Conservation (phyloP, 2,797 vertebrate genomes). For the Crocodylus rhombifer region DNA sequence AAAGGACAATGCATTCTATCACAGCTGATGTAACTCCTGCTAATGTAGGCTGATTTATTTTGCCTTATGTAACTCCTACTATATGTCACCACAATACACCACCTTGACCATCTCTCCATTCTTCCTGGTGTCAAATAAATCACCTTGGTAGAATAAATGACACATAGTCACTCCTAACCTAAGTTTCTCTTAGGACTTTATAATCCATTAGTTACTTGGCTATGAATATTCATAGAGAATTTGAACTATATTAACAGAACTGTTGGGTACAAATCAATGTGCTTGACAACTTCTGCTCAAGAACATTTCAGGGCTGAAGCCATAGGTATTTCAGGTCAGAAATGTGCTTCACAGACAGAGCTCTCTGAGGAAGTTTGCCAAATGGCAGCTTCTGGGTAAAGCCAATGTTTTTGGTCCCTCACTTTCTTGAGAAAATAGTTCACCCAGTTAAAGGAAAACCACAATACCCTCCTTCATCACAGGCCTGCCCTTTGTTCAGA, state of each 20-base stretch:
- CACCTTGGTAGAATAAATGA: conserved; percentile 33
- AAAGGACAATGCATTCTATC: conserved; percentile 46
- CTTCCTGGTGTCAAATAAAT: conserved; percentile 56
- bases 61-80: not conserved
- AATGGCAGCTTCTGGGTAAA: not conserved
- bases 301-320: conserved; percentile 19
- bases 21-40: not conserved
- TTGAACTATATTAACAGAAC: conserved; percentile 6
- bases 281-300: conserved; percentile 17
- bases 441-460: not conserved
- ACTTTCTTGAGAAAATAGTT: not conserved
- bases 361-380: not conserved
- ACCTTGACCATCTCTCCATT: conserved; percentile 5
- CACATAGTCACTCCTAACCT: conserved; percentile 22
- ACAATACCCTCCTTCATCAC: not conserved
- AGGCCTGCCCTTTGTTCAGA: not conserved
- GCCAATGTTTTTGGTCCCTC: not conserved
- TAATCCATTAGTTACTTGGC: conserved; percentile 35
- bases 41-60: conserved; percentile 2
- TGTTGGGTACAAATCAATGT: conserved; percentile 2
- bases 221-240: conserved; percentile 40
- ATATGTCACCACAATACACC: not conserved
- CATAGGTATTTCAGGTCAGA: conserved; percentile 38
- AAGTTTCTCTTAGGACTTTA: not conserved
- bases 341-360: not conserved